Conservation (phyloP, 2,888 invertebrate species). For the Eupithecia inturbata region DNA sequence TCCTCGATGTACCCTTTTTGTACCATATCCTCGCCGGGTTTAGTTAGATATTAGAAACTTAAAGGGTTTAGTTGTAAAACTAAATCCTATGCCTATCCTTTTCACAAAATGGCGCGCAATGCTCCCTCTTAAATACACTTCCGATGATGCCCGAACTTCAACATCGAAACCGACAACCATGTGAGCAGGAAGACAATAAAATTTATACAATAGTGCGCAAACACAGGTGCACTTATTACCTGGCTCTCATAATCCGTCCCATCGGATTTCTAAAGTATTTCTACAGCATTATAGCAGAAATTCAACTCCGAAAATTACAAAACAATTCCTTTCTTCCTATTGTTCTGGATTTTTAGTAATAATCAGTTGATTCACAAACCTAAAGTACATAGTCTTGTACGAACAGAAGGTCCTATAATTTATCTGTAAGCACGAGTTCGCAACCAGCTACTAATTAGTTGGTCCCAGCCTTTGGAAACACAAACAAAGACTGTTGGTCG, state of each 20-base stretch:
- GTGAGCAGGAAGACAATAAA: no score
- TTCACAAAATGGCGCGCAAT: no score
- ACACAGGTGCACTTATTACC: no score
- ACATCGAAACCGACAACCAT: no score
- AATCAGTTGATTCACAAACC: background rate
- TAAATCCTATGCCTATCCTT: no score
- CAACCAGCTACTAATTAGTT: background rate
- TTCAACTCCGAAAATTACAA: background rate
- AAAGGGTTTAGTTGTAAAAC: no score
- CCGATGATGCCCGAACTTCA: no score
- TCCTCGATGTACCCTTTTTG: no score
- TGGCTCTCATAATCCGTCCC: no score
- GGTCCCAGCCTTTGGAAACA: background rate
- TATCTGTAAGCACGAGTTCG: conserved; percentile 3
- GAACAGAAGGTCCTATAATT: background rate
- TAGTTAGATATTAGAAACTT: background rate
- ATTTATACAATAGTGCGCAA: no score
- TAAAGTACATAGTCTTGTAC: background rate
- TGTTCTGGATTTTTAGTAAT: background rate
- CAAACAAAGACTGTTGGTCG: background rate
- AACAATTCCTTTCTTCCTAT: background rate
- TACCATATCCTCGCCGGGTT: no score
- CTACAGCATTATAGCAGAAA: background rate
- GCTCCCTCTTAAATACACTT: no score
- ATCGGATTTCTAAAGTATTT: background rate